A percentile compares a stretch with the other conserved stretches of the same genome.
Evolutionary conservation across 2,113 vertebrate genomes (phyloP).

Genomic region (Protobothrops mucrosquamatus): DNA sequence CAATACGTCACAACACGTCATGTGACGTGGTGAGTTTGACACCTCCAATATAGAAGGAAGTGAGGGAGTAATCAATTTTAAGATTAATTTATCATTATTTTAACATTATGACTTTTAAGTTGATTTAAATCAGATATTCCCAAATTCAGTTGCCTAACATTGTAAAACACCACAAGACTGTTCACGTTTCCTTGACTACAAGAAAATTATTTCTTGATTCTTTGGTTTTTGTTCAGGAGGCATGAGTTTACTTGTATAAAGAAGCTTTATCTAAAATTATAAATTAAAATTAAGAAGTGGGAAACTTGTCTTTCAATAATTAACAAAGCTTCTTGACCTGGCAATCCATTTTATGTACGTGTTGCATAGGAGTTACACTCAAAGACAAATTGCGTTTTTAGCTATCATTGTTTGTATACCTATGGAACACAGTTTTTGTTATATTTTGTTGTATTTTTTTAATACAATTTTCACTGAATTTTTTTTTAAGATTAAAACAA

Average conservation of each 20-base stretch:
- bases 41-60: not conserved
- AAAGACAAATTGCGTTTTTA: not conserved
- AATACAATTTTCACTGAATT: not conserved
- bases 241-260: not conserved
- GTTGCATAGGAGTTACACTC: not conserved
- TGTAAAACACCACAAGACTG: not conserved
- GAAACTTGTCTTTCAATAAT: not conserved
- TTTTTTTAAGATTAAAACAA: not conserved
- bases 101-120: not conserved
- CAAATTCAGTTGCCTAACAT: not conserved
- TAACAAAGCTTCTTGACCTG: not conserved
- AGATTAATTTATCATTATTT: not conserved
- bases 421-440: not conserved
- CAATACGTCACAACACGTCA: too few species aligned
- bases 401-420: not conserved
- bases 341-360: not conserved
- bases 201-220: not conserved
- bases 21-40: too few species aligned
- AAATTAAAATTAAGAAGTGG: not conserved
- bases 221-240: not conserved
- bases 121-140: not conserved
- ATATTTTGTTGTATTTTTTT: not conserved
- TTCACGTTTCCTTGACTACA: not conserved
- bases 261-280: not conserved
- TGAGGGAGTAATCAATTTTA: not conserved